Conservation (phyloP, 2,888 invertebrate species). For the Scelioninae gen. 2 region DNA sequence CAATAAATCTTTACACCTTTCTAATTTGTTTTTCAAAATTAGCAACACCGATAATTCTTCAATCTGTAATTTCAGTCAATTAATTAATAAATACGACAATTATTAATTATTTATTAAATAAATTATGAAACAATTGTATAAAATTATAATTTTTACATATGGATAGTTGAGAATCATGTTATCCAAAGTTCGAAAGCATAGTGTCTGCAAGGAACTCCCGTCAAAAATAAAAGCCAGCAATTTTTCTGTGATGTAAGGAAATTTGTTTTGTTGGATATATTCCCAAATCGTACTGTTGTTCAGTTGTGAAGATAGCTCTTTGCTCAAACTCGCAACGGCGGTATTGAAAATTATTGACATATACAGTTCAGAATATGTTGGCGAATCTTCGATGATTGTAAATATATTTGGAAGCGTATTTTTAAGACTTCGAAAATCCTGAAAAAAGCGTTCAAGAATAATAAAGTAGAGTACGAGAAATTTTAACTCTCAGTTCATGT, state of each 20-base stretch:
- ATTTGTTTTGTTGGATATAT: slow-evolving; percentile 44
- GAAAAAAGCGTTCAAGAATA: too few relatives aligned
- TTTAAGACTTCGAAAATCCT: slow-evolving; percentile 60
- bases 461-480: too few relatives aligned
- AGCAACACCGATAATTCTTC: slow-evolving; percentile 61
- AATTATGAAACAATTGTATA: neutral
- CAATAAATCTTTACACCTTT: slow-evolving; percentile 29
- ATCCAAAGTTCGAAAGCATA: slow-evolving; percentile 58
- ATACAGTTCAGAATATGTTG: slow-evolving; percentile 40
- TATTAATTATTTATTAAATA: neutral
- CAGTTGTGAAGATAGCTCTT: slow-evolving; percentile 46
- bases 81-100: slow-evolving; percentile 7
- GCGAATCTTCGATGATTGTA: slow-evolving; percentile 5
- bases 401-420: slow-evolving; percentile 59
- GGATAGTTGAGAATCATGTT: slow-evolving; percentile 57
- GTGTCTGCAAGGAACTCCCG: slow-evolving; percentile 52
- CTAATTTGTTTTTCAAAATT: slow-evolving; percentile 56
- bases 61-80: slow-evolving; percentile 54
- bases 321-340: slow-evolving; percentile 61
- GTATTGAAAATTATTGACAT: slow-evolving; percentile 62
- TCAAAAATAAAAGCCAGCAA: slow-evolving; percentile 60
- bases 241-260: slow-evolving; percentile 61
- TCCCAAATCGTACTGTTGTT: slow-evolving; percentile 14
- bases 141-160: slow-evolving; percentile 51
- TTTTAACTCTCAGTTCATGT: too few relatives aligned